Evolutionary conservation across 2,888 invertebrate species (phyloP), one percentile per base, ranked within the genome.

Genomic region (Athalia rosae): DNA sequence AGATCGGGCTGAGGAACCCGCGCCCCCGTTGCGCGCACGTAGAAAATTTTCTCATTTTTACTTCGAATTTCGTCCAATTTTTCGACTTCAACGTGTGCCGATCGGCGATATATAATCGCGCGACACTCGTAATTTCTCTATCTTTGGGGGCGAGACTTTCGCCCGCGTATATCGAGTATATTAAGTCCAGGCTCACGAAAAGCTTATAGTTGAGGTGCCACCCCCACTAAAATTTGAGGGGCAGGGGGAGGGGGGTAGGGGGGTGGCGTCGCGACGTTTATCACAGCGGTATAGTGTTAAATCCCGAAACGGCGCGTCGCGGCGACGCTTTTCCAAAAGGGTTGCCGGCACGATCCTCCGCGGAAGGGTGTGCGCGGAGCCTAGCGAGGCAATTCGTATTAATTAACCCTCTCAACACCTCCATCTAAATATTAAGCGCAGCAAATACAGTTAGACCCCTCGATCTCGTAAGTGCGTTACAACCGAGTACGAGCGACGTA

Each of bases 331-430:
- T 76, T 78, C 81, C 71, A 79, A 79, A 76, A 80, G 78, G 80
- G 28, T 28, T 28, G 28, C 28, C 78, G 79, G 76, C 73, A 79
- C 77, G 77, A 77, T 9, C 62, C 47, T 47, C 41, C 9, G 76
- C 47, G 64, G 76, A 76, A 79, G 76, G 79, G 76, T 79, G 78
- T 74, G 76, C 76, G 71, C 13, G 63, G 76, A 78, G 76, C 71
- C 78, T 76, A 79, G 81, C 80, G 73, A 79, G 79, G 85, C 84
- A 82, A 84, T 85, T 86, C 84, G 84, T 85, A 87, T 85, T 85
- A 87, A 87, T 87, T 87, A 86, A 84, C 84, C 83, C 83, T 82
- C 83, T 83, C 82, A 83, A 82, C 82, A 81, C 79, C 76, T 80
- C 82, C 81, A 78, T 79, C 81, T 80, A 82, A 86, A 84, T 84